Base-by-base conservation (phyloP, 2,797 vertebrate species). In the Erethizon dorsatum region DNA sequence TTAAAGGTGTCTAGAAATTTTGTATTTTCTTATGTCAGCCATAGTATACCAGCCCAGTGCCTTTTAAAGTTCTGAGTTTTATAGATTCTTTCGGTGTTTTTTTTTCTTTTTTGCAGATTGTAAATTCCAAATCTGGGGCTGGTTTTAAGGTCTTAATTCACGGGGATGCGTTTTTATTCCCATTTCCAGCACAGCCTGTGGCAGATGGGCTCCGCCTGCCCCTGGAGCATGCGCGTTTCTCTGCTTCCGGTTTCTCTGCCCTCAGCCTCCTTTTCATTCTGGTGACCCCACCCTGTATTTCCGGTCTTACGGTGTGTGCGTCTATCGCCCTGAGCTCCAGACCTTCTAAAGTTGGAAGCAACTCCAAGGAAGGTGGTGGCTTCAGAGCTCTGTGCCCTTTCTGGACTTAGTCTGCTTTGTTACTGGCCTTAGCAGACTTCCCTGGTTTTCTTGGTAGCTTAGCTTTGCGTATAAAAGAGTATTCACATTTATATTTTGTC, bases 221-320 rank as follows among this genome's bases (percentile, higher is more conserved):
- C 18, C 69, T 33, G 67, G 1, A 50, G 41, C n/a, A 0, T 1
- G 5, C 3, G 26, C 15, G 1, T n/a, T 7, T 26, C 13, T 24
- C 2, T 26, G 31, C 41, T 9, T 71, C n/a, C 1, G 2, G 0
- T 10, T 54, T 37, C 52, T 41, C 28, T 12, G 69, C 11, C 13
- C 69, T 73, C 10, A 17, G n/a, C 41, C 7, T 15, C 14, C 10
- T 22, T 56, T 75, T 22, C 37, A 45, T 88, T 92, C 26, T 37
- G 10, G 41, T 20, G 45, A 73, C 17, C 9, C 24, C 24, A 28
- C 6, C 4, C 3, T 20, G 26, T 13, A 14, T 41, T 33, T 75
- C 54, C 65, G 7, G 18, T 59, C n/a, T 78, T 65, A 10, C 52
- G 5, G n/a, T 14, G 4, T 1, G 6, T 11, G 57, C 28, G 22